Percentiles rank a stretch among this genome's conserved stretches.
These are phyloP conservation scores for Aselliscus stoliczkanus DNA, from an alignment of 2,797 vertebrate species.

Conservation along the genomic window DNA sequence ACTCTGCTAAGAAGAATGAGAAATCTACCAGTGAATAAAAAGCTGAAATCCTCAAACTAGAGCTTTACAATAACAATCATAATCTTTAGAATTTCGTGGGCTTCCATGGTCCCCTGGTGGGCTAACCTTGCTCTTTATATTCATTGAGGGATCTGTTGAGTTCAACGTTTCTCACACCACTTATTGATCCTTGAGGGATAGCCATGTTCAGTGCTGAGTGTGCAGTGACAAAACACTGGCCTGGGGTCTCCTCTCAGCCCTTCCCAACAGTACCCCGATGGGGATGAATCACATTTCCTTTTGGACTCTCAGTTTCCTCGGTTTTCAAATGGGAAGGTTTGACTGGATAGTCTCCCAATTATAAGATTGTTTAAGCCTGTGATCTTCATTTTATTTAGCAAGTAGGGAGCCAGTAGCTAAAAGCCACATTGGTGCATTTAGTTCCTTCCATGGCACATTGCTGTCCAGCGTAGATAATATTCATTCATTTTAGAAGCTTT, in stretches of 20 bases:
- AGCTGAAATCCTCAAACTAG: background rate
- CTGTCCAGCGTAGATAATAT: background rate
- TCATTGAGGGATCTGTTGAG: background rate
- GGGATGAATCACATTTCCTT: background rate
- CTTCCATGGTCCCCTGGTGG: background rate
- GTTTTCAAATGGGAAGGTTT: constrained; percentile 11
- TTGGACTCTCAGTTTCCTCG: background rate
- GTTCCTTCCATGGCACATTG: background rate
- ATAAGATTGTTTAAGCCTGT: background rate
- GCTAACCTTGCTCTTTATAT: background rate
- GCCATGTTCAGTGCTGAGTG: background rate
- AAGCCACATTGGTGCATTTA: background rate
- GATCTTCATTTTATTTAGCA: constrained; percentile 31
- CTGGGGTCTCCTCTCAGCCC: background rate
- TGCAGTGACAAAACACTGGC: background rate
- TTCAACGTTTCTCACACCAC: background rate
- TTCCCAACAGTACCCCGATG: background rate
- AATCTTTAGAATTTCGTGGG: background rate
- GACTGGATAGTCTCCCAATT: background rate
- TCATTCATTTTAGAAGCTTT: constrained; percentile 16
- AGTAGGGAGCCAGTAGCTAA: background rate
- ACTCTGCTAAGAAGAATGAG: background rate
- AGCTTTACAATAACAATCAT: background rate
- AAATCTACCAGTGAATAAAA: background rate
- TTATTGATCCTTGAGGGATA: background rate